Percentiles rank a stretch among this genome's conserved stretches.
Evolutionary conservation across 1,140 invertebrate genomes (phyloP).

Genomic region (Lordiphosa stackelbergi): DNA sequence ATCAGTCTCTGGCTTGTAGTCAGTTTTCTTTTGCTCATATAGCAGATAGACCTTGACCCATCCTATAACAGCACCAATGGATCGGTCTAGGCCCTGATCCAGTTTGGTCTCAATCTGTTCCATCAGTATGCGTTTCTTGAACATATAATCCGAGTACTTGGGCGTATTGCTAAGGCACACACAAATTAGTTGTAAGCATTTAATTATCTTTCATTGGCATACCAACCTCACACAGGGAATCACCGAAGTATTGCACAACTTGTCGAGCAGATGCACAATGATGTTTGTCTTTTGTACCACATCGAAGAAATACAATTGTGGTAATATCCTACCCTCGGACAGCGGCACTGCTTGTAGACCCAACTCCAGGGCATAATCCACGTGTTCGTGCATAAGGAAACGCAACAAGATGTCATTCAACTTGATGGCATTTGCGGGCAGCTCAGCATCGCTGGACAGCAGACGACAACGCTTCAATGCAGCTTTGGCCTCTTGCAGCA

Average conservation of each 20-base stretch:
- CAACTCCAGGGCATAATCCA: slow-evolving; percentile 97
- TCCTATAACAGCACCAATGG: slow-evolving; percentile 90
- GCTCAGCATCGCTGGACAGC: slow-evolving; percentile 88
- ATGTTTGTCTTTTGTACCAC: slow-evolving; percentile 96
- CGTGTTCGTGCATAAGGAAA: slow-evolving; percentile 92
- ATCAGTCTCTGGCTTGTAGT: slow-evolving; percentile 96
- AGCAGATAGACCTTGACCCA: slow-evolving; percentile 95
- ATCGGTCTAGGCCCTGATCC: slow-evolving; percentile 92
- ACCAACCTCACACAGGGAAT: slow-evolving; percentile 91
- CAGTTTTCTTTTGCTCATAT: slow-evolving; percentile 96
- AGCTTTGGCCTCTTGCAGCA: slow-evolving; percentile 94
- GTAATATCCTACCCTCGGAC: slow-evolving; percentile 88
- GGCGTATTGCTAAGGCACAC: slow-evolving; percentile 85
- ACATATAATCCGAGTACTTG: slow-evolving; percentile 91
- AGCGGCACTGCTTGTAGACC: slow-evolving; percentile 94
- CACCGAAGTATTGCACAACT: slow-evolving; percentile 93
- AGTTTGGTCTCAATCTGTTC: slow-evolving; percentile 95
- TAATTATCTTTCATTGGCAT: background rate
- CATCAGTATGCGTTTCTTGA: slow-evolving; percentile 90
- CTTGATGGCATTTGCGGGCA: slow-evolving; percentile 88
- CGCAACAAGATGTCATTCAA: slow-evolving; percentile 93
- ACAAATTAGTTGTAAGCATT: background rate
- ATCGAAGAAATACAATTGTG: slow-evolving; percentile 96
- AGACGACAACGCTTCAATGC: slow-evolving; percentile 93
- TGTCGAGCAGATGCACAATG: slow-evolving; percentile 96